Conservation (phyloP, 2,113 vertebrate species). For the Ammodytes dubius region DNA sequence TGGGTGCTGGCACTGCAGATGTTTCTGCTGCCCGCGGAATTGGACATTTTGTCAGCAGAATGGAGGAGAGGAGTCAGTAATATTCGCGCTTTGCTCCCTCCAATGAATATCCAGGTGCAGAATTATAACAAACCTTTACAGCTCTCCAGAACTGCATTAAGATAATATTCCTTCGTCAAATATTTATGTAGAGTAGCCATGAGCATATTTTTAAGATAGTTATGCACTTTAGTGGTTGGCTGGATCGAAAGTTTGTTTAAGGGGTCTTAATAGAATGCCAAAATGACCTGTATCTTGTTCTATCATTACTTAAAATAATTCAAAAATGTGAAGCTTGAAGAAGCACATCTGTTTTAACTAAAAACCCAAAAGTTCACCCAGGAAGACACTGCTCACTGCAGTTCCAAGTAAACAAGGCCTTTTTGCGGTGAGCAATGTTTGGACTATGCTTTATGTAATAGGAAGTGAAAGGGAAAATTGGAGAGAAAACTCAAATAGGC, state of each 20-base stretch:
- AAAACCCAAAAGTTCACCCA: constrained; percentile 12
- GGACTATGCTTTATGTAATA: not conserved
- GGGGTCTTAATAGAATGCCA: not conserved
- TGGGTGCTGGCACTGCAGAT: constrained; percentile 67
- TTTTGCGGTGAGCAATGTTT: not conserved
- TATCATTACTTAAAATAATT: not conserved
- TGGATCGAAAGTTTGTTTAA: not conserved
- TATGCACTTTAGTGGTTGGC: not conserved
- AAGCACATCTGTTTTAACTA: not conserved
- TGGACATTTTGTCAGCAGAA: constrained; percentile 69
- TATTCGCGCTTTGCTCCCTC: constrained; percentile 57
- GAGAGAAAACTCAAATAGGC: not conserved
- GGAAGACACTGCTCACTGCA: not conserved
- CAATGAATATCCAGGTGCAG: constrained; percentile 52
- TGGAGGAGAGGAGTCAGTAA: constrained; percentile 56
- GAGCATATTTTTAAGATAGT: constrained; percentile 11
- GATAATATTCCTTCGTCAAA: constrained; percentile 32
- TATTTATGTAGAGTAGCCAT: constrained; percentile 22
- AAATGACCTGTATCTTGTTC: not conserved
- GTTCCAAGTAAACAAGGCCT: constrained; percentile 1
- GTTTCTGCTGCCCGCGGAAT: constrained; percentile 66
- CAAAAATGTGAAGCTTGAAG: not conserved
- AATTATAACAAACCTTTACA: constrained; percentile 43
- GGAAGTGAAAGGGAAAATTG: not conserved
- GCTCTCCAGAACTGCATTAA: constrained; percentile 43